Evolutionary conservation across 2,888 invertebrate species (phyloP).

Genomic region (Drosophila fulvimacula): DNA sequence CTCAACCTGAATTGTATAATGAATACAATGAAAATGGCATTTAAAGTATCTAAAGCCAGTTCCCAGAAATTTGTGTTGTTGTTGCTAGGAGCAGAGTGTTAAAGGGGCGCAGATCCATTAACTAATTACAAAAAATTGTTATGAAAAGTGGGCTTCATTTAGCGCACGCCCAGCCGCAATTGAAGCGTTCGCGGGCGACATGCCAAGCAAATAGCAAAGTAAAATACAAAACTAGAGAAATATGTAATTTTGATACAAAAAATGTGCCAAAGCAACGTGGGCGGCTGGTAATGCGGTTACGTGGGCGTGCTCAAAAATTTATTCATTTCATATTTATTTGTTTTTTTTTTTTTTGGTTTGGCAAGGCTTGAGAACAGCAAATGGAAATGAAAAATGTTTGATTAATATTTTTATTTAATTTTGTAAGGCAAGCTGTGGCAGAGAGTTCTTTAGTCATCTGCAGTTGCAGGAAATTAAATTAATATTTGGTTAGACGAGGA

Average conservation of each 20-base stretch:
- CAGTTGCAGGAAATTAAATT: not conserved
- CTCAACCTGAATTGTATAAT: conserved; percentile 28
- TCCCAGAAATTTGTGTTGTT: conserved; percentile 16
- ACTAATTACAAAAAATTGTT: conserved; percentile 75
- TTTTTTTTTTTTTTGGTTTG: not conserved
- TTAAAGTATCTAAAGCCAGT: conserved; percentile 46
- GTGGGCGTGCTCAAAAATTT: conserved; percentile 39
- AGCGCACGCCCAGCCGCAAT: conserved; percentile 34
- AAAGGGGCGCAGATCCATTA: conserved; percentile 65
- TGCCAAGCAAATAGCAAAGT: conserved; percentile 51
- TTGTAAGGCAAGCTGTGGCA: not conserved
- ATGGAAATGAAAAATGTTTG: not conserved
- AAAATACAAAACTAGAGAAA: conserved; percentile 25
- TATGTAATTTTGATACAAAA: conserved; percentile 52
- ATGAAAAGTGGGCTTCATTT: conserved; percentile 60
- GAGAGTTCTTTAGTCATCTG: not conserved
- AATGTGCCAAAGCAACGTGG: conserved; percentile 57
- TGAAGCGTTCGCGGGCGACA: conserved; percentile 52
- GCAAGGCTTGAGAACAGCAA: not conserved
- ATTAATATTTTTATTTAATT: not conserved
- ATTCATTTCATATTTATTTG: conserved; percentile 15
- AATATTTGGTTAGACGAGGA: too few relatives aligned
- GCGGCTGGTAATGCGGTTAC: conserved; percentile 51
- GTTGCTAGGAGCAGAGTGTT: conserved; percentile 6
- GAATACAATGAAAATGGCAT: conserved; percentile 55